A percentile compares a stretch with the other conserved stretches of the same genome.
These are phyloP conservation scores for Schlechtendalia chinensis DNA, from an alignment of 1,140 invertebrate species.

Conservation along the genomic window DNA sequence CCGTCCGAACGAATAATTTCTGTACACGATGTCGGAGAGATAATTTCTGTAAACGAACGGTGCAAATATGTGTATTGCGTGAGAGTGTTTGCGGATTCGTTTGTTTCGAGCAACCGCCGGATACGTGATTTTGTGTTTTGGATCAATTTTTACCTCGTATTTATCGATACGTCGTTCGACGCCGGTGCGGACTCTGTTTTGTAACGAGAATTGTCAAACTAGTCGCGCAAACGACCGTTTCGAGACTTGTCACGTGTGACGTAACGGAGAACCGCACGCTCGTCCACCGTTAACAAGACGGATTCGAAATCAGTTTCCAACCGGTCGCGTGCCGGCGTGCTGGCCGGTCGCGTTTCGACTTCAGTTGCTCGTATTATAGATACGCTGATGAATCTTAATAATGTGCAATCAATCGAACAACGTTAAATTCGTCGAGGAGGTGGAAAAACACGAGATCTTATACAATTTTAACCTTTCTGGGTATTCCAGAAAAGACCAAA, in stretches of 20 bases:
- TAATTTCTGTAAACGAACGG: too few species aligned
- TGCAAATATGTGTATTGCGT: too few species aligned
- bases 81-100: too few species aligned
- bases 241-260: not conserved
- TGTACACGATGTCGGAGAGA: too few species aligned
- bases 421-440: slow-evolving; percentile 52
- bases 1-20: too few species aligned
- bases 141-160: too few species aligned
- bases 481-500: slow-evolving; percentile 54
- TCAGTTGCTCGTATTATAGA: slow-evolving; percentile 17
- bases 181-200: too few species aligned
- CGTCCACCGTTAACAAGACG: not conserved
- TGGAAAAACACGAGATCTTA: slow-evolving; percentile 52
- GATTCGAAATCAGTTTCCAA: slow-evolving; percentile 12
- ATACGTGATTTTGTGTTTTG: too few species aligned
- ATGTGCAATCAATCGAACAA: slow-evolving; percentile 52
- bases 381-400: slow-evolving; percentile 16
- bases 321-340: not conserved
- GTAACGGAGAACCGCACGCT: slow-evolving; percentile 13
- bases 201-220: too few species aligned
- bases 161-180: too few species aligned
- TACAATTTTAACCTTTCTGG: slow-evolving; percentile 53
- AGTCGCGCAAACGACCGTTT: not conserved
- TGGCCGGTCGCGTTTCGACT: slow-evolving; percentile 1
- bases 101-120: too few species aligned